Evolutionary conservation across 2,113 vertebrate species (phyloP).

Genomic region (Potamarius usumacintae): DNA sequence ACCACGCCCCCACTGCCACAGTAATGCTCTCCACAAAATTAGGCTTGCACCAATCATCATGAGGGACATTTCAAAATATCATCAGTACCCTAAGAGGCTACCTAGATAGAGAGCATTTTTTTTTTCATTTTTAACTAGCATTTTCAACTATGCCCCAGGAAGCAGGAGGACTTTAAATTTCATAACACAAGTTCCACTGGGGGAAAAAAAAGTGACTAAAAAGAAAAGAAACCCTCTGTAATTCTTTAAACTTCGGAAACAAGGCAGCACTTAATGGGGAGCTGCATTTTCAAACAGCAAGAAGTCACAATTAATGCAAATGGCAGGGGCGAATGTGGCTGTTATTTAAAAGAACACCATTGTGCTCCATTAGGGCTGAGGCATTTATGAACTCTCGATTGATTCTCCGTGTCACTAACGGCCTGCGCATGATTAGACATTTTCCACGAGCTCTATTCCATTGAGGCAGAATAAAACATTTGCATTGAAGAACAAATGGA

Average conservation of each 20-base stretch:
- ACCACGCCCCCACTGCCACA: no score
- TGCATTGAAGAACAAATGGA: background rate
- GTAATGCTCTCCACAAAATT: no score
- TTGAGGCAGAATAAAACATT: slow-evolving; percentile 22
- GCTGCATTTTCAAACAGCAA: slow-evolving; percentile 22
- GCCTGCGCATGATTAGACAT: slow-evolving; percentile 25
- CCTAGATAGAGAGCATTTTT: background rate
- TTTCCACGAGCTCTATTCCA: background rate
- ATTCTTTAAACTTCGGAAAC: slow-evolving; percentile 21
- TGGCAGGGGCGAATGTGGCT: background rate
- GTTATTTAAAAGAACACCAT: slow-evolving; percentile 31
- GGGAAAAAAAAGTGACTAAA: background rate
- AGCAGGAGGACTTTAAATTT: background rate
- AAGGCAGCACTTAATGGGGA: slow-evolving; percentile 14
- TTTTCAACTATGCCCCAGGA: background rate
- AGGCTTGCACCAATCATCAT: background rate
- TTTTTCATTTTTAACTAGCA: no score
- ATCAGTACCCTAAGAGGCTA: background rate
- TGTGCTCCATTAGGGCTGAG: background rate
- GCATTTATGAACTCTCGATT: slow-evolving; percentile 32
- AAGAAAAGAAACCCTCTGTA: background rate
- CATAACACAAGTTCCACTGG: slow-evolving; percentile 2
- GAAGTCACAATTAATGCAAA: slow-evolving; percentile 29
- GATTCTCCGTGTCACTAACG: background rate
- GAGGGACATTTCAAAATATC: background rate